phyloP scores from a whole-genome alignment of 2,888 invertebrate species.

The Macrosiphum euphorbiae region DNA sequence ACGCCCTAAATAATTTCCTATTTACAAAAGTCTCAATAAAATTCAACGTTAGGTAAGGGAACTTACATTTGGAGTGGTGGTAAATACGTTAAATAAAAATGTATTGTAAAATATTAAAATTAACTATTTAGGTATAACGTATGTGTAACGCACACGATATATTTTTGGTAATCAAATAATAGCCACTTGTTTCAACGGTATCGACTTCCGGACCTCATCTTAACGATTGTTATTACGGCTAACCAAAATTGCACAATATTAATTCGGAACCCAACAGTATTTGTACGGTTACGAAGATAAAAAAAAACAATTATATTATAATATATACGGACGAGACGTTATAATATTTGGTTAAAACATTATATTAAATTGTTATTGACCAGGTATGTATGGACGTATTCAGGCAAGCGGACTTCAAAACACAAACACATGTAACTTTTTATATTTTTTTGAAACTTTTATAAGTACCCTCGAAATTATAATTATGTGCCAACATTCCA shows the following conservation, averaged over 20 bases:
- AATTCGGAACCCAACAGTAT: not conserved
- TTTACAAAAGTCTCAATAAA: not conserved
- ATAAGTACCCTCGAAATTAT: slow-evolving; percentile 72
- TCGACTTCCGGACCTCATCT: slow-evolving; percentile 40
- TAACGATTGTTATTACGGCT: not conserved
- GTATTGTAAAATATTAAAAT: not conserved
- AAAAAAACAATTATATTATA: slow-evolving; percentile 7
- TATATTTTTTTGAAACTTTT: slow-evolving; percentile 34
- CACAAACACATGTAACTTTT: slow-evolving; percentile 46
- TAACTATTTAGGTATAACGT: not conserved
- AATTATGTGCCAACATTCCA: slow-evolving; percentile 91
- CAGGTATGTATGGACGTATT: slow-evolving; percentile 22
- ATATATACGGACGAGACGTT: not conserved
- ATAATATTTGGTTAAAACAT: slow-evolving; percentile 23
- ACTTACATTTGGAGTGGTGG: not conserved
- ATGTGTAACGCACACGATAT: not conserved
- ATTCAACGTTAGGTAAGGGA: not conserved
- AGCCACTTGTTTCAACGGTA: not conserved
- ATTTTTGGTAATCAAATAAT: not conserved
- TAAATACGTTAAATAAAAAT: not conserved
- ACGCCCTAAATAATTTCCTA: not conserved
- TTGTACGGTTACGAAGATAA: not conserved
- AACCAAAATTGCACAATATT: not conserved
- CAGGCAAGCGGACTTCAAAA: slow-evolving; percentile 56
- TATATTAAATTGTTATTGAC: slow-evolving; percentile 40